phyloP scores from a whole-genome alignment of 2,888 invertebrate species.

The Ectobius pallidus region DNA sequence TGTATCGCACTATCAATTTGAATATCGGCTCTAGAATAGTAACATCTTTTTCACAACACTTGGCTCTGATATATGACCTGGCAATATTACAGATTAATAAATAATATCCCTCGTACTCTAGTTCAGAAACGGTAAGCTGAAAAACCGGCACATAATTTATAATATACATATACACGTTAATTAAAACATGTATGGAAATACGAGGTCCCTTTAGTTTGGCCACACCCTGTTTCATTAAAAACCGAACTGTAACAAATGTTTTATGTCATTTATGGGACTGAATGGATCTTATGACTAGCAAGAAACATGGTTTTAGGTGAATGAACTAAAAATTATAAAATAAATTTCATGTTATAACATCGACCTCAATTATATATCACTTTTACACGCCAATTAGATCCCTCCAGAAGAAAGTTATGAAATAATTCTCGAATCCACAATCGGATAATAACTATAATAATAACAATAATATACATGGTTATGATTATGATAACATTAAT shows the following conservation, averaged over 20 bases:
- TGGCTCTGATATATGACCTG: conserved; percentile 10
- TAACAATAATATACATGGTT: too few relatives aligned
- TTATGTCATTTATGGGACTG: background rate
- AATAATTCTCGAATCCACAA: too few relatives aligned
- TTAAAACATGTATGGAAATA: conserved; percentile 2
- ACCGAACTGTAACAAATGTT: background rate
- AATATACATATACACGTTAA: conserved; percentile 7
- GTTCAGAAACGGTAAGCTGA: background rate
- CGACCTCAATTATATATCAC: background rate
- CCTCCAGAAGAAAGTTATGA: too few relatives aligned
- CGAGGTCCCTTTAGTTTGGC: background rate
- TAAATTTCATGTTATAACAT: background rate
- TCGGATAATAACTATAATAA: too few relatives aligned
- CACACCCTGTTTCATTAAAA: conserved; percentile 6
- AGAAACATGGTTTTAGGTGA: background rate
- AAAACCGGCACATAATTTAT: background rate
- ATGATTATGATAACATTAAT: too few relatives aligned
- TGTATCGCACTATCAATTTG: too few relatives aligned
- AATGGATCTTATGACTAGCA: background rate
- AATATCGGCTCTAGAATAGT: background rate
- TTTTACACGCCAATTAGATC: too few relatives aligned
- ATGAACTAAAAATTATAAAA: background rate
- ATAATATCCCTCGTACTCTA: background rate
- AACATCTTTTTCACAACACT: conserved; percentile 8
- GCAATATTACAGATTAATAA: conserved; percentile 9